Evolutionary conservation across 2,797 vertebrate species (phyloP).

Genomic region (Clarias laeviceps): DNA sequence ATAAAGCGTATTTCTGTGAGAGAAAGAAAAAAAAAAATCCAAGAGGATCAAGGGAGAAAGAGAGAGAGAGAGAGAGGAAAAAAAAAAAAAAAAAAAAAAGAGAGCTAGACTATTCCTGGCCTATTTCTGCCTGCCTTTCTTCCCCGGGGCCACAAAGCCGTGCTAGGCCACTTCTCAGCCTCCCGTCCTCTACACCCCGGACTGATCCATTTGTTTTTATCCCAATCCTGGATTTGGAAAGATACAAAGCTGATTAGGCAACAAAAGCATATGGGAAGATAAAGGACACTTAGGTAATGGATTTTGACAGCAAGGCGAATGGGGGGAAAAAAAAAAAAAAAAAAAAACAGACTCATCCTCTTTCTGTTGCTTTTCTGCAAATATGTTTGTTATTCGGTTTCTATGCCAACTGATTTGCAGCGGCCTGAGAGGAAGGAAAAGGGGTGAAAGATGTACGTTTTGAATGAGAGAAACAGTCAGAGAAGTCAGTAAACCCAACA

Average conservation of each 20-base stretch:
- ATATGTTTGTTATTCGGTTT: constrained; percentile 73
- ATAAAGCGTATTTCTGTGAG: constrained; percentile 77
- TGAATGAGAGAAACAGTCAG: constrained; percentile 51
- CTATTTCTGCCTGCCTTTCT: constrained; percentile 60
- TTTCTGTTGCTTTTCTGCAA: constrained; percentile 76
- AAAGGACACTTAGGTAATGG: constrained; percentile 88
- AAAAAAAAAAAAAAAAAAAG: constrained; percentile 8
- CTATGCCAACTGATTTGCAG: constrained; percentile 70
- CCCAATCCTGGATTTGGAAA: constrained; percentile 86
- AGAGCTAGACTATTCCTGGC: constrained; percentile 42
- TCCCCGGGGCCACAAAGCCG: constrained; percentile 59
- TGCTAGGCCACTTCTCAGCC: constrained; percentile 58
- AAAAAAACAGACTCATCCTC: constrained; percentile 71
- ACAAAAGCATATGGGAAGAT: constrained; percentile 85
- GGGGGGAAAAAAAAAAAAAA: not conserved
- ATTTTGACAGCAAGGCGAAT: constrained; percentile 74
- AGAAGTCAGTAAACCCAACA: constrained; percentile 50
- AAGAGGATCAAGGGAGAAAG: constrained; percentile 55
- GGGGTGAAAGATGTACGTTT: constrained; percentile 51
- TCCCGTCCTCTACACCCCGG: constrained; percentile 59
- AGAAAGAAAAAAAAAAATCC: constrained; percentile 51
- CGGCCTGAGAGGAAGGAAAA: constrained; percentile 58
- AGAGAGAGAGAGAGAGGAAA: constrained; percentile 35
- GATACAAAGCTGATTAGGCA: constrained; percentile 90
- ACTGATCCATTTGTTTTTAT: constrained; percentile 86